Evolutionary conservation across 2,888 invertebrate genomes (phyloP).

Genomic region (Acanthopleura granulata): DNA sequence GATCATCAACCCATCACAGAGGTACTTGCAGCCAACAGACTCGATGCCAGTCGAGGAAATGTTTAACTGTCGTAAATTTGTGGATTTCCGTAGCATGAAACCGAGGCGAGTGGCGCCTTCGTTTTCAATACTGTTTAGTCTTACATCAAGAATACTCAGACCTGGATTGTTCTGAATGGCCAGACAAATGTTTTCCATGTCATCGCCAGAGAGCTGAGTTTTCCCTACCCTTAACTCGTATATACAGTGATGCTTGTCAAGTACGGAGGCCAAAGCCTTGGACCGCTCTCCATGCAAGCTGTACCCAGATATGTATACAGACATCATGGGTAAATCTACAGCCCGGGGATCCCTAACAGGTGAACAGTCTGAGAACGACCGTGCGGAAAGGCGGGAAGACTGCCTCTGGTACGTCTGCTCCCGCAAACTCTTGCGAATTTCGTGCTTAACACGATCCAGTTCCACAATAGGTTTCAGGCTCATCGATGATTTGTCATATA

Average conservation of each 20-base stretch:
- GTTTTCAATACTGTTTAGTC: constrained; percentile 59
- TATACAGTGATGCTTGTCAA: constrained; percentile 55
- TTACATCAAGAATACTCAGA: constrained; percentile 56
- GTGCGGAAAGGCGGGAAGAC: constrained; percentile 48
- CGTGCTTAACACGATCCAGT: constrained; percentile 50
- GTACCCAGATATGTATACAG: constrained; percentile 60
- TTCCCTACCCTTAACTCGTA: constrained; percentile 63
- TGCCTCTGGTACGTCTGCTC: constrained; percentile 44
- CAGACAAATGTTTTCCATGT: constrained; percentile 45
- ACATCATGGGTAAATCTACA: constrained; percentile 58
- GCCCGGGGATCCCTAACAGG: constrained; percentile 36
- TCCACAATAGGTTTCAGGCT: constrained; percentile 57
- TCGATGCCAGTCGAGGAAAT: constrained; percentile 61
- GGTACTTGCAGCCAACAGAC: constrained; percentile 44
- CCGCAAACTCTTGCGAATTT: constrained; percentile 38
- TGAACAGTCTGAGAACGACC: constrained; percentile 36
- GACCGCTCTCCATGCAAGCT: constrained; percentile 50
- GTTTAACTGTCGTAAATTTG: constrained; percentile 52
- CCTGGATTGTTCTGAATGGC: constrained; percentile 48
- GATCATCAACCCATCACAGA: constrained; percentile 47
- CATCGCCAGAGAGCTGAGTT: constrained; percentile 54
- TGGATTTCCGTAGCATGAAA: constrained; percentile 49
- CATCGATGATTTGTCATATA: constrained; percentile 53
- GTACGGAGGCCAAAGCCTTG: constrained; percentile 46
- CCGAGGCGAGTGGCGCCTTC: constrained; percentile 54